Evolutionary conservation across 2,113 vertebrate species (phyloP), one percentile per base, ranked within the genome.

Genomic region (Stegostoma tigrinum): DNA sequence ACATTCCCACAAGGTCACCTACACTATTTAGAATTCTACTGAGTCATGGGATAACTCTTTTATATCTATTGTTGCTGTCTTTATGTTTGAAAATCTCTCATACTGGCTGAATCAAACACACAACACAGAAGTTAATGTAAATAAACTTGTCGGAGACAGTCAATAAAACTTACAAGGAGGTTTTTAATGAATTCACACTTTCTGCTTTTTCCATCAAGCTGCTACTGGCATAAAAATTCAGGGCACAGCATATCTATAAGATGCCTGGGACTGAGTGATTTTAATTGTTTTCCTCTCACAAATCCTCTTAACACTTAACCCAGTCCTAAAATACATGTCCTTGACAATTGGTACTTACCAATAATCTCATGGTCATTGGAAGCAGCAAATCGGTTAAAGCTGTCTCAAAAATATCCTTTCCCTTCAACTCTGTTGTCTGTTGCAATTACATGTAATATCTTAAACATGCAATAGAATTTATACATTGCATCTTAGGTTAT

Each of bases 251-350:
- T 94, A 90, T 55, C 30, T 61, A 30, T 52, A 64, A 90, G 30
- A 30, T 17, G 27, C 87, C 87, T 64, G 15, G 87, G 72, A 94
- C 93, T 70, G 93, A 94, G 66, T 52, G 87, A 52, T 24, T 90
- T 61, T n/a, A 94, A 42, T 94, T 94, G 66, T 72, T 70, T 94
- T 94, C 21, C 93, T 94, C 93, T 45, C 93, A 30, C 93, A 70
- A 94, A 70, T 94, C 66, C n/a, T 70, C 42, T 68, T 67, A 94
- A 70, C 61, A 68, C 48, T 52, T 55, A 27, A 90, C 64, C 21
- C 23, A 48, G 42, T 67, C 66, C 94, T 52, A 75, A 95, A 70
- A 95, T 72, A 72, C 30, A 45, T 4, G 38, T 70, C 67, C 42
- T 72, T 95, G 93, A 70, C 66, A 94, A 70, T 70, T 67, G 1